Evolutionary conservation across 2,888 invertebrate species (phyloP).

Genomic region (Netelia fuscicornis): DNA sequence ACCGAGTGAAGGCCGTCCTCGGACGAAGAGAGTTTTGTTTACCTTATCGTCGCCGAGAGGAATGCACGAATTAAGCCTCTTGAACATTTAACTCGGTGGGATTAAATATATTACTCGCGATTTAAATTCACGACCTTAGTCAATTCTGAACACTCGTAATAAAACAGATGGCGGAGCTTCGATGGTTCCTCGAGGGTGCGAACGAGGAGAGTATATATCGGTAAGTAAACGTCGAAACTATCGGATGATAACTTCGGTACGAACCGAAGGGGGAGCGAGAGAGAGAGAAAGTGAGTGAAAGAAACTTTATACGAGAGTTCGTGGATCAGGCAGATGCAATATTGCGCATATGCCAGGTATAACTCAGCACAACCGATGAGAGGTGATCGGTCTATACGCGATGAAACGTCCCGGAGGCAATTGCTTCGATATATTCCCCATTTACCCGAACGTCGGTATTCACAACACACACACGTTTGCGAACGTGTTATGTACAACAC

Average conservation of each 20-base stretch:
- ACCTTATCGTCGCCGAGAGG: too few relatives aligned
- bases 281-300: not conserved
- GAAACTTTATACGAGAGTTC: slow-evolving; percentile 41
- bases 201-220: slow-evolving; percentile 23
- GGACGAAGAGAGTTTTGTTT: too few relatives aligned
- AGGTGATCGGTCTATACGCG: slow-evolving; percentile 42
- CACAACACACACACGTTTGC: slow-evolving; percentile 34
- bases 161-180: slow-evolving; percentile 39
- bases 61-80: too few relatives aligned
- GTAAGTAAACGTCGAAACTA: slow-evolving; percentile 24
- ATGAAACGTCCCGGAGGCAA: slow-evolving; percentile 53
- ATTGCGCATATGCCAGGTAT: slow-evolving; percentile 41
- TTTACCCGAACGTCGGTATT: slow-evolving; percentile 54
- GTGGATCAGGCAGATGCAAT: slow-evolving; percentile 36
- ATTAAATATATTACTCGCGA: too few relatives aligned
- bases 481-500: too few relatives aligned
- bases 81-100: too few relatives aligned
- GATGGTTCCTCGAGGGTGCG: slow-evolving; percentile 35
- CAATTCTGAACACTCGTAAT: too few relatives aligned
- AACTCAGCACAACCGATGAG: slow-evolving; percentile 48
- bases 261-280: not conserved
- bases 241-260: slow-evolving; percentile 51
- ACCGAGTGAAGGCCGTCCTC: too few relatives aligned
- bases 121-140: too few relatives aligned
- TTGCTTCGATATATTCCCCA: slow-evolving; percentile 60